These are phyloP conservation scores for Pica pica DNA, from an alignment of 2,113 vertebrate genomes.

Conservation along the genomic window DNA sequence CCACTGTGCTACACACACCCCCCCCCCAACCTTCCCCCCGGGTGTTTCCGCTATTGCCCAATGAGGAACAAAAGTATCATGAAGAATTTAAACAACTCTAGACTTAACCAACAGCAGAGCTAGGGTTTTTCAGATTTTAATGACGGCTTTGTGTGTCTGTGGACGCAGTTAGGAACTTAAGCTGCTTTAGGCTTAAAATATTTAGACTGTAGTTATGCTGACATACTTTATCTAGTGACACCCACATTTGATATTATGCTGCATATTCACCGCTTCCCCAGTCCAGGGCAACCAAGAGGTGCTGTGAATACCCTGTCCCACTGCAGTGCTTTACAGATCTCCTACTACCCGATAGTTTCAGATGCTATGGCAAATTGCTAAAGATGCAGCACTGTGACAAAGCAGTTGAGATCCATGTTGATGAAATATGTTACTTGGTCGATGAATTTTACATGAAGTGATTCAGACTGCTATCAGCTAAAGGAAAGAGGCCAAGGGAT, in stretches of 20 bases:
- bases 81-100: background rate
- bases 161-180: background rate
- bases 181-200: background rate
- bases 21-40: rapidly evolving
- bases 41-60: background rate
- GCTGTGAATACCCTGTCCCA: background rate
- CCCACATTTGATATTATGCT: background rate
- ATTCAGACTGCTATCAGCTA: background rate
- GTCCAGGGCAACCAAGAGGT: background rate
- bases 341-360: background rate
- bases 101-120: background rate
- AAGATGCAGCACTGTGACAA: background rate
- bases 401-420: background rate
- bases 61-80: background rate
- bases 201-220: background rate
- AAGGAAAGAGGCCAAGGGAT: background rate
- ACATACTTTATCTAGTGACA: background rate
- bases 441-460: background rate
- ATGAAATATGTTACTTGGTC: background rate
- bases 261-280: background rate
- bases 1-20: background rate
- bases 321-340: background rate
- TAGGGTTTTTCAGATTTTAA: background rate
- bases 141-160: background rate
- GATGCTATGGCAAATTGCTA: background rate